Percentiles rank a stretch among this genome's conserved stretches.
Conservation (phyloP, 1,140 invertebrate species). For the Papilio xuthus region DNA sequence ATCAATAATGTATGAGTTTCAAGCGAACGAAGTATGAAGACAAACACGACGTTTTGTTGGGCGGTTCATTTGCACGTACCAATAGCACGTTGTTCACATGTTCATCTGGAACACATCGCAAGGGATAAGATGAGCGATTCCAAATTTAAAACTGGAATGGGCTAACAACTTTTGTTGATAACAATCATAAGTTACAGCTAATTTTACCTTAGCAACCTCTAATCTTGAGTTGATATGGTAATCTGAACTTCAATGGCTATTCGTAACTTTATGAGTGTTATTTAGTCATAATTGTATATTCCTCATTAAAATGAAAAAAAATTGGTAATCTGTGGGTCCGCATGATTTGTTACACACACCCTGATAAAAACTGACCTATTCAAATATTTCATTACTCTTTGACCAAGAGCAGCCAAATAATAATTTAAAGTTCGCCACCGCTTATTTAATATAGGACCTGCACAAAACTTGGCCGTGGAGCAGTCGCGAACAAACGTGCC, state of each 20-base stretch:
- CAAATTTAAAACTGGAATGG: neutral
- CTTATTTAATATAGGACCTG: conserved; percentile 45
- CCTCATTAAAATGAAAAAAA: too few relatives aligned
- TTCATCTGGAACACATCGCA: conserved; percentile 37
- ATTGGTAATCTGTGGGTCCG: neutral
- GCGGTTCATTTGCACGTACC: conserved; percentile 62
- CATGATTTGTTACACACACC: neutral
- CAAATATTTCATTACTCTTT: conserved; percentile 1
- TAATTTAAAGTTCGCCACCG: conserved; percentile 44
- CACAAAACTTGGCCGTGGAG: conserved; percentile 53
- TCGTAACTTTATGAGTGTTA: too few relatives aligned
- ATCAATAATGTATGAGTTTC: conserved; percentile 69
- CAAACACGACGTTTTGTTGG: conserved; percentile 56
- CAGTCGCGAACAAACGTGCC: conserved; percentile 63
- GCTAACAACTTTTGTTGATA: too few relatives aligned
- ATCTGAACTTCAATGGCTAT: too few relatives aligned
- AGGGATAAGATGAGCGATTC: conserved; percentile 47
- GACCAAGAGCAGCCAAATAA: conserved; percentile 22
- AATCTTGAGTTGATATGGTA: too few relatives aligned
- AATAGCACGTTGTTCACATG: conserved; percentile 58
- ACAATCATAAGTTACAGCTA: too few relatives aligned
- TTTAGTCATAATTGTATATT: too few relatives aligned
- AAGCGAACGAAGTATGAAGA: conserved; percentile 62
- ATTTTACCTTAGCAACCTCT: too few relatives aligned
- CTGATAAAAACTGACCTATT: neutral